These are phyloP conservation scores for Epistrophe eligans DNA, from an alignment of 2,888 invertebrate genomes.

Conservation along the genomic window DNA sequence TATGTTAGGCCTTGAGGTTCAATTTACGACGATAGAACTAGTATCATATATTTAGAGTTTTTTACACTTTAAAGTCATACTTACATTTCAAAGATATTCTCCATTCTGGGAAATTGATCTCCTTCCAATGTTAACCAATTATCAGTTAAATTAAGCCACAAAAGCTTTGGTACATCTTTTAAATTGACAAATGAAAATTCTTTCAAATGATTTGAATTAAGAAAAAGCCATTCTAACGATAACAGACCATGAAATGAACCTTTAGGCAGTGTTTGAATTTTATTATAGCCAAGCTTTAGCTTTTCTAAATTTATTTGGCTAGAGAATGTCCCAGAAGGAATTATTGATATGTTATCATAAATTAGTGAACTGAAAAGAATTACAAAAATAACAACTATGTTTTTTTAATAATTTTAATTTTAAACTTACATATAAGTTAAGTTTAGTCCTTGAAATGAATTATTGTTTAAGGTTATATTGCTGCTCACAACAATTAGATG, in stretches of 20 bases:
- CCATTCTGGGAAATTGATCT: constrained; percentile 84
- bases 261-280: constrained; percentile 80
- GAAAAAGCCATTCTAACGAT: constrained; percentile 84
- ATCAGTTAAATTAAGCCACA: constrained; percentile 84
- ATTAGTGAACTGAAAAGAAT: constrained; percentile 80
- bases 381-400: background rate
- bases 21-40: too few relatives aligned
- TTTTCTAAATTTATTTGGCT: constrained; percentile 79
- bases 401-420: background rate
- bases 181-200: constrained; percentile 84
- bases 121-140: constrained; percentile 84
- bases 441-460: constrained; percentile 77
- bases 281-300: constrained; percentile 81
- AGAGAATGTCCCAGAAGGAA: constrained; percentile 80
- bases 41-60: too few relatives aligned
- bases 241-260: constrained; percentile 84
- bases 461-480: constrained; percentile 80
- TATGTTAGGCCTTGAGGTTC: too few relatives aligned
- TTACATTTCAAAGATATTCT: constrained; percentile 85
- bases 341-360: constrained; percentile 82
- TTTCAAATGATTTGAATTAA: constrained; percentile 84
- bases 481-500: constrained; percentile 80
- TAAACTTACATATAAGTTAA: constrained; percentile 55
- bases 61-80: constrained; percentile 75
- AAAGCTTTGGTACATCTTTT: constrained; percentile 81